A percentile compares a stretch with the other conserved stretches of the same genome.
Conservation (phyloP, 2,797 vertebrate genomes). For the Labroides dimidiatus region DNA sequence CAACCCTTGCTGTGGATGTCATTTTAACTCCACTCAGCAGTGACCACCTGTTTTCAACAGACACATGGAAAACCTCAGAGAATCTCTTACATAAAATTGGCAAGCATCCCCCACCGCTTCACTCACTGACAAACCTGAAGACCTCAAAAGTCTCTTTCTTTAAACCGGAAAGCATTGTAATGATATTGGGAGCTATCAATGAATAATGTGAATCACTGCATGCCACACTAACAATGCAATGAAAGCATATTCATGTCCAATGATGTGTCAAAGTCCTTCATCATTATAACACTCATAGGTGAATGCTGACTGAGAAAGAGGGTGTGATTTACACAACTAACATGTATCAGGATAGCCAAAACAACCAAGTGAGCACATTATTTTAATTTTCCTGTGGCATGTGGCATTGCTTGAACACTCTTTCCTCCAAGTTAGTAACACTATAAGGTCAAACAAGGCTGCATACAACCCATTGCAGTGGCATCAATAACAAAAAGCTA, state of each 20-base stretch:
- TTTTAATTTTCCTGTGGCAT: constrained; percentile 21
- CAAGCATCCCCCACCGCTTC: constrained; percentile 3
- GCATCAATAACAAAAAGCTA: constrained; percentile 8
- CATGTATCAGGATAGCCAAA: constrained; percentile 1
- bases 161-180: constrained; percentile 11
- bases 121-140: neutral
- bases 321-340: neutral
- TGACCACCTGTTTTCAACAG: constrained; percentile 85
- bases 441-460: constrained; percentile 58
- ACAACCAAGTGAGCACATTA: constrained; percentile 4
- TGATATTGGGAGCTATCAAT: constrained; percentile 22
- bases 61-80: constrained; percentile 62
- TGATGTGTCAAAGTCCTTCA: constrained; percentile 25
- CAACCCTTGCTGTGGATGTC: constrained; percentile 80
- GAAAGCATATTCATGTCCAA: neutral
- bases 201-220: constrained; percentile 32
- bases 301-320: constrained; percentile 7
- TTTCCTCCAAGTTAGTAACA: constrained; percentile 19
- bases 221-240: constrained; percentile 7
- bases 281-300: neutral
- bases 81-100: constrained; percentile 25
- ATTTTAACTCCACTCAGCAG: constrained; percentile 82
- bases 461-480: constrained; percentile 19
- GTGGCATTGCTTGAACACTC: constrained; percentile 3
- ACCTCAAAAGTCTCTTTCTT: neutral